phyloP scores from a whole-genome alignment of 2,113 vertebrate genomes.

The Cyrtonyx montezumae region DNA sequence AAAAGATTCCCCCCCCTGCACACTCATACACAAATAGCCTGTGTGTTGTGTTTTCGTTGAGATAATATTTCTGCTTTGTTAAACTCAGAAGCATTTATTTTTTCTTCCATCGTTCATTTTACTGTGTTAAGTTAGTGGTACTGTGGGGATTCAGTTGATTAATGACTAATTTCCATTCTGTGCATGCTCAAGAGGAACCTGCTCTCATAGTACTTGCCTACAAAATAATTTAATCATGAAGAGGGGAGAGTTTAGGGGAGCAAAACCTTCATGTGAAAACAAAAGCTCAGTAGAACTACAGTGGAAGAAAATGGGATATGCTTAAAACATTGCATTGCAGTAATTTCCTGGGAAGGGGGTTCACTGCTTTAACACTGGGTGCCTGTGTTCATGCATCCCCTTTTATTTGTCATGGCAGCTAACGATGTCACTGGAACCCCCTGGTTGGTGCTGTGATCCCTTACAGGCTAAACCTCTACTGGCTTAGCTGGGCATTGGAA shows the following conservation, averaged over 20 bases:
- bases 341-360: neutral
- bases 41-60: slow-evolving; percentile 14
- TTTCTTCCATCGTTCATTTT: slow-evolving; percentile 63
- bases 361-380: neutral
- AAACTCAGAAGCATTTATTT: slow-evolving; percentile 62
- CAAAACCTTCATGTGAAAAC: neutral
- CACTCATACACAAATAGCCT: neutral
- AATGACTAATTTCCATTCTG: slow-evolving; percentile 64
- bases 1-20: neutral
- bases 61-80: slow-evolving; percentile 40
- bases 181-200: slow-evolving; percentile 23
- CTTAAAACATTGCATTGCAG: neutral
- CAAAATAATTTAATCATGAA: slow-evolving; percentile 18
- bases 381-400: neutral
- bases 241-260: neutral
- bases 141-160: slow-evolving; percentile 56
- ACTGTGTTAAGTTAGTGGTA: slow-evolving; percentile 55
- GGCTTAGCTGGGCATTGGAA: neutral
- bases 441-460: fast-evolving
- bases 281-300: neutral
- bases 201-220: neutral
- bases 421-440: neutral
- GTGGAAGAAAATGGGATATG: neutral
- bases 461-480: neutral
- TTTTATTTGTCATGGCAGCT: neutral